A percentile compares a stretch with the other conserved stretches of the same genome.
Evolutionary conservation across 1,140 invertebrate genomes (phyloP).

Genomic region (Drosophila funebris): DNA sequence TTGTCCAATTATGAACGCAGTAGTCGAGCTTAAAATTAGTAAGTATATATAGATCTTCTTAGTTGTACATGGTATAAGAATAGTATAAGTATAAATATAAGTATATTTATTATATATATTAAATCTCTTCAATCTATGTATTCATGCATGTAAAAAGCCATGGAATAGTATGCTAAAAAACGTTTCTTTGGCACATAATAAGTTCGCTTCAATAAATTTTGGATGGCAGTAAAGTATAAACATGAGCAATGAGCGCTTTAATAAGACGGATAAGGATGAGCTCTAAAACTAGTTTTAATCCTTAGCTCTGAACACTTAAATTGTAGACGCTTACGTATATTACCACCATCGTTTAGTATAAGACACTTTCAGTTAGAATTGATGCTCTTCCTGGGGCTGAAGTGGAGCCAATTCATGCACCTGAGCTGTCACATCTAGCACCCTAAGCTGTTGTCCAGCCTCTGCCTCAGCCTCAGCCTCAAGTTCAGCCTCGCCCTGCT

Average conservation of each 20-base stretch:
- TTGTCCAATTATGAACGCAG: constrained; percentile 62
- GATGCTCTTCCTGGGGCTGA: constrained; percentile 49
- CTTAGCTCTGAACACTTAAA: constrained; percentile 54
- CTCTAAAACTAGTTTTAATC: constrained; percentile 27
- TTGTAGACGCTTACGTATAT: constrained; percentile 47
- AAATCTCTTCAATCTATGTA: constrained; percentile 4
- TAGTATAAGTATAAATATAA: background rate
- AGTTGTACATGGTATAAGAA: constrained; percentile 1
- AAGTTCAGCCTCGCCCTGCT: constrained; percentile 46
- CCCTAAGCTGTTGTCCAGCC: background rate
- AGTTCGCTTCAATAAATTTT: constrained; percentile 37
- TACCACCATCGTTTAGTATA: constrained; percentile 28
- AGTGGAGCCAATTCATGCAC: constrained; percentile 37
- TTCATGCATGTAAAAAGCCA: constrained; percentile 35
- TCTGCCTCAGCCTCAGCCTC: constrained; percentile 5
- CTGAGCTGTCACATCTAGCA: constrained; percentile 33
- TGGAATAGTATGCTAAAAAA: constrained; percentile 17
- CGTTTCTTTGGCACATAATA: constrained; percentile 42
- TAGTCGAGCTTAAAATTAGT: constrained; percentile 38
- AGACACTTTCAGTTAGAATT: constrained; percentile 64
- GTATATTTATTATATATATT: constrained; percentile 4
- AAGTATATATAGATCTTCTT: constrained; percentile 22
- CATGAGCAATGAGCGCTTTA: constrained; percentile 36
- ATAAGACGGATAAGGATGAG: constrained; percentile 43
- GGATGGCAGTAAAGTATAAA: constrained; percentile 56